These are phyloP conservation scores for Corythornis leucogaster DNA, from an alignment of 2,797 vertebrate species.

Conservation along the genomic window DNA sequence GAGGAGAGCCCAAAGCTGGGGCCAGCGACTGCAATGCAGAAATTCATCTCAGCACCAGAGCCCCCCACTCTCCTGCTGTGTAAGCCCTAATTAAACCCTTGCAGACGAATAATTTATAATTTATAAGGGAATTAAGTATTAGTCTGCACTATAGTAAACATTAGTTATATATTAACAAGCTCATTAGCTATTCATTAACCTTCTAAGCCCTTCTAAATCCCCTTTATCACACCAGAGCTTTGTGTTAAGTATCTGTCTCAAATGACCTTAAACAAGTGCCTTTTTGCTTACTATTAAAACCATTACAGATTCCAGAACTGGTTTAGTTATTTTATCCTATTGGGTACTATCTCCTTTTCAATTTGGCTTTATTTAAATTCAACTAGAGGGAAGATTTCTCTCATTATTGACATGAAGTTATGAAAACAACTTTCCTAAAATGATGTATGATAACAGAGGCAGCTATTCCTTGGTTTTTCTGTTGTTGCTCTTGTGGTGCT, in stretches of 20 bases:
- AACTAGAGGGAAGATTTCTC: background rate
- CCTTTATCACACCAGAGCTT: background rate
- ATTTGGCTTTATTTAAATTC: background rate
- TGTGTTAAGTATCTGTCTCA: background rate
- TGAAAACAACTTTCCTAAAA: background rate
- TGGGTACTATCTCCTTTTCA: background rate
- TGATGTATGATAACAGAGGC: background rate
- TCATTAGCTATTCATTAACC: background rate
- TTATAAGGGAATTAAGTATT: conserved; percentile 28
- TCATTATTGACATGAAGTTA: background rate
- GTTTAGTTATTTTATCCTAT: background rate
- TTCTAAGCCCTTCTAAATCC: background rate
- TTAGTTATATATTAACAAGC: conserved; percentile 2
- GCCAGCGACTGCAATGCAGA: rapidly evolving
- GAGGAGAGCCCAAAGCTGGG: background rate
- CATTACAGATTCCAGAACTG: background rate
- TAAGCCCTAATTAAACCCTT: conserved; percentile 33
- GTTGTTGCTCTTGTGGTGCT: background rate
- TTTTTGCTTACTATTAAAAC: background rate
- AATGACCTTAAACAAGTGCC: background rate
- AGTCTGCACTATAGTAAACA: conserved; percentile 34
- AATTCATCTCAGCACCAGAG: background rate
- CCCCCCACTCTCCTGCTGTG: background rate
- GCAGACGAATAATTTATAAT: conserved; percentile 31
- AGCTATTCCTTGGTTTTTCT: background rate